These are phyloP conservation scores for Liopterus haemorrhoidalis DNA, from an alignment of 2,888 invertebrate genomes.

Conservation along the genomic window DNA sequence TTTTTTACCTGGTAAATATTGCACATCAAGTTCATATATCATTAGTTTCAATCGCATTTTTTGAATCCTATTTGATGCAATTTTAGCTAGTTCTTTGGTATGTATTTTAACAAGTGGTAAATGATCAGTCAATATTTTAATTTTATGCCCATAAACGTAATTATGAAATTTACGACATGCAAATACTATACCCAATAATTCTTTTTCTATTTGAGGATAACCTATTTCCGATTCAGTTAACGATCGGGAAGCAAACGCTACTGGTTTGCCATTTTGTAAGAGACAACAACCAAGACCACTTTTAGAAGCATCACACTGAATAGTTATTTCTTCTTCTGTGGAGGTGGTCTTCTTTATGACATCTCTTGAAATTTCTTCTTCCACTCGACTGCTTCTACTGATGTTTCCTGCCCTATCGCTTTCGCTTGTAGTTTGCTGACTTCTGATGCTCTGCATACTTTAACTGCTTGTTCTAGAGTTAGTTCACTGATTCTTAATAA, in stretches of 20 bases:
- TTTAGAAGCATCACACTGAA: too few relatives aligned
- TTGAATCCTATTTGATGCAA: slow-evolving; percentile 25
- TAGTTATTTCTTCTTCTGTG: too few relatives aligned
- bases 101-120: slow-evolving; percentile 28
- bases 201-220: slow-evolving; percentile 9
- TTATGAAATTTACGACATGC: slow-evolving; percentile 28
- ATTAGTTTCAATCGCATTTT: slow-evolving; percentile 26
- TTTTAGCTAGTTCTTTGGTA: slow-evolving; percentile 27
- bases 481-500: too few relatives aligned
- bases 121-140: slow-evolving; percentile 28
- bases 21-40: slow-evolving; percentile 25
- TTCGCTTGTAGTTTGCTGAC: too few relatives aligned
- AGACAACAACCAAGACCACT: too few relatives aligned
- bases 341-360: too few relatives aligned
- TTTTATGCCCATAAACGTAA: slow-evolving; percentile 24
- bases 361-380: too few relatives aligned
- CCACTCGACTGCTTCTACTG: too few relatives aligned
- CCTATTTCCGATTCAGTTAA: slow-evolving; percentile 18
- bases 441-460: too few relatives aligned
- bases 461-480: too few relatives aligned
- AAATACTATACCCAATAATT: slow-evolving; percentile 20
- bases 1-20: slow-evolving; percentile 28
- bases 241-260: slow-evolving; percentile 23
- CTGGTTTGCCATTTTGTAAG: too few relatives aligned
- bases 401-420: too few relatives aligned